A percentile compares a stretch with the other conserved stretches of the same genome.
Evolutionary conservation across 2,113 vertebrate genomes (phyloP).

Genomic region (Spea multiplicata): DNA sequence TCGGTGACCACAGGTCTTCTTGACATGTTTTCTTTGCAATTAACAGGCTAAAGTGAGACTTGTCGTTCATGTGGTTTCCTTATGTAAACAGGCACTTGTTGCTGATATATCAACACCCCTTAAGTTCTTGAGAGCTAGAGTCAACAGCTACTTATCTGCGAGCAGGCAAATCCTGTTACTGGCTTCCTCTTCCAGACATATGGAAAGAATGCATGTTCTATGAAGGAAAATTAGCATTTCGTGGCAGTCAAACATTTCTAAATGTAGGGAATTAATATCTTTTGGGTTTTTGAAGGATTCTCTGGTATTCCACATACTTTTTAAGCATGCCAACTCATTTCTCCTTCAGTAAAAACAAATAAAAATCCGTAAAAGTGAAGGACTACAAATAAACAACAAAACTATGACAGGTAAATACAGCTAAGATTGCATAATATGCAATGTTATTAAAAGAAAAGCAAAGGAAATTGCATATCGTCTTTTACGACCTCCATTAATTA

Average conservation of each 20-base stretch:
- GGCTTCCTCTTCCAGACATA: constrained; percentile 39
- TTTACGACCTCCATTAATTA: no score
- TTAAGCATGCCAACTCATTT: no score
- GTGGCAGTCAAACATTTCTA: background rate
- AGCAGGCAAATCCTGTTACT: constrained; percentile 35
- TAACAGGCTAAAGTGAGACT: constrained; percentile 44
- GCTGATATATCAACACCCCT: constrained; percentile 41
- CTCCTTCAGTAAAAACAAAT: no score
- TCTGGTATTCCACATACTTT: background rate
- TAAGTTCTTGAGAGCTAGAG: constrained; percentile 34
- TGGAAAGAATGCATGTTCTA: constrained; percentile 36
- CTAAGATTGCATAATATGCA: no score
- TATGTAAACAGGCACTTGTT: constrained; percentile 47
- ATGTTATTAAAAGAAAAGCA: no score
- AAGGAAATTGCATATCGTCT: no score
- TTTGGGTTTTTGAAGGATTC: background rate
- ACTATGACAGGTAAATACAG: no score
- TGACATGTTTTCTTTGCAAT: constrained; percentile 24
- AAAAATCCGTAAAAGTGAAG: no score
- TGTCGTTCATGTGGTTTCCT: constrained; percentile 35
- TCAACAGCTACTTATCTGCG: constrained; percentile 38
- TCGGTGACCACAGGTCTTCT: background rate
- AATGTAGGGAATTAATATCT: background rate
- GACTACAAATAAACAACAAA: no score
- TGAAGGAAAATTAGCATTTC: constrained; percentile 23